phyloP scores from a whole-genome alignment of 2,113 vertebrate species.

The Corynorhinus townsendii region DNA sequence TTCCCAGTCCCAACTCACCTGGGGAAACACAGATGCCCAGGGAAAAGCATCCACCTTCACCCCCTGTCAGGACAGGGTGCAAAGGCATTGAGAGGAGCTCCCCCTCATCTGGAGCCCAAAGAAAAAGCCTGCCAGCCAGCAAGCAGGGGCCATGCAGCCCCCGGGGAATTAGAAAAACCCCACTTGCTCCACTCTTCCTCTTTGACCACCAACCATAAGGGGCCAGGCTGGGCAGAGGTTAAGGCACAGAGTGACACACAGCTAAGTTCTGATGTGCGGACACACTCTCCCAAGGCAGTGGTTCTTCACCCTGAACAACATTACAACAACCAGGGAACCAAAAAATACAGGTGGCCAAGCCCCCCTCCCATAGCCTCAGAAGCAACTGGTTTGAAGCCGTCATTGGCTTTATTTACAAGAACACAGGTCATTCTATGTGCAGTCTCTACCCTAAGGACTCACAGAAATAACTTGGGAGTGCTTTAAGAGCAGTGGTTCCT shows the following conservation, averaged over 20 bases:
- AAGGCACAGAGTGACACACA: background rate
- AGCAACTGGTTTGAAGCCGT: background rate
- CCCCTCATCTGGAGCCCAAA: fast-evolving
- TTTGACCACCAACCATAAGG: background rate
- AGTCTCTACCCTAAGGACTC: background rate
- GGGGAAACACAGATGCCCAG: background rate
- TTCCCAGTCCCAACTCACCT: background rate
- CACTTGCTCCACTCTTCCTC: background rate
- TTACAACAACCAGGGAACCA: background rate
- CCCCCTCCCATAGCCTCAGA: background rate
- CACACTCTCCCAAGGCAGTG: background rate
- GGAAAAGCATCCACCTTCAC: background rate
- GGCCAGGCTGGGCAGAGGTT: background rate
- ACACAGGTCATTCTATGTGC: background rate
- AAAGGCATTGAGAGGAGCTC: background rate
- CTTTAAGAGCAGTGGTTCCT: background rate
- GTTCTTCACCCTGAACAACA: background rate
- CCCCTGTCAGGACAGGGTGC: background rate
- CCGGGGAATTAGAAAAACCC: background rate
- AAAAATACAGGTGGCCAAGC: background rate
- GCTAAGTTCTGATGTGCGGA: background rate
- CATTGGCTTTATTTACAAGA: background rate
- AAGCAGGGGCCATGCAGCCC: background rate
- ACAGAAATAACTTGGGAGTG: background rate
- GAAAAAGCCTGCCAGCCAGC: background rate